Base-by-base conservation (phyloP, 2,113 vertebrate species). In the Aegypius monachus region DNA sequence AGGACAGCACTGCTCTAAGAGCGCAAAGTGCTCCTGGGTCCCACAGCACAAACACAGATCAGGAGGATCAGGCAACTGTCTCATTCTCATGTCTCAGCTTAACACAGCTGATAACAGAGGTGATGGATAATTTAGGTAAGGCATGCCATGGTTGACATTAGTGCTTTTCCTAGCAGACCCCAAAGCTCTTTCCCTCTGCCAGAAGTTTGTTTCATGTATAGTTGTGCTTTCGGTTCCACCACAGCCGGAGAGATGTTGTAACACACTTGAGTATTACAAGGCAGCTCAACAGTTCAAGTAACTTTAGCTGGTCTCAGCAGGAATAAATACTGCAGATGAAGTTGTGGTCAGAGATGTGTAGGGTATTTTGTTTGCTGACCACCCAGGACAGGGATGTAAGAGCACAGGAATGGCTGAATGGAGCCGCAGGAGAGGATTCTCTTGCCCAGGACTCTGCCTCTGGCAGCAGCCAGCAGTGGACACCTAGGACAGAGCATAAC, bases 1-100 rank as follows among this genome's bases (percentile, higher is more conserved):
- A 48, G 50, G 58, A 36, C 31, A 67, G 7, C 31, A 36, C 43
- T 58, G 32, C 19, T 32, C 29, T 55, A 11, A 26, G 81, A 74
- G 22, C 59, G 36, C 45, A 26, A 48, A 77, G 53, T 45, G 38
- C 47, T 91, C 6, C 21, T 11, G 4, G 17, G 23, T 75, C n/a
- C 47, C 42, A 62, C 27, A 71, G 50, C 65, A 29, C 0, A 0
- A 90, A 13, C 55, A 29, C 1, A 9, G 32, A 10, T 84, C 16
- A 42, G 65, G 23, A 92, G n/a, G 19, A 62, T 78, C 52, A 89
- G 34, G 42, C n/a, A 91, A 40, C 31, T 56, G 17, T 47, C 68
- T 74, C 4, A 11, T 72, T 73, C 83, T 62, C 26, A 7, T 55
- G 22, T 50, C 47, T 93, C 16, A 56, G 29, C 11, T 67, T 74